phyloP scores from a whole-genome alignment of 1,140 invertebrate species.

The Delia radicum region DNA sequence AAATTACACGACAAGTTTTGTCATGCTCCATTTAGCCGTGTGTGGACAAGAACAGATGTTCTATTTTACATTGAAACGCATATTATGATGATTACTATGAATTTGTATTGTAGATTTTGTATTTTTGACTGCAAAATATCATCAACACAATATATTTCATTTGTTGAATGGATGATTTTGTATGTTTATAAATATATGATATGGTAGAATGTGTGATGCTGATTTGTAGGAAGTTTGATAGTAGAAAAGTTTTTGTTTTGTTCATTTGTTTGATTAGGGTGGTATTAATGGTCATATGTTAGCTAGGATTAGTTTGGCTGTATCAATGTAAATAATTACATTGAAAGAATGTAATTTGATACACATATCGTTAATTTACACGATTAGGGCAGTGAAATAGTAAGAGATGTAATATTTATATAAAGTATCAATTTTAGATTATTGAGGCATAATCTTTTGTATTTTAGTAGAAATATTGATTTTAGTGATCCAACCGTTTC shows the following conservation, averaged over 20 bases:
- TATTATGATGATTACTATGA: constrained; percentile 49
- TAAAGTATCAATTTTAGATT: too few relatives aligned
- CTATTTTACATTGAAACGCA: constrained; percentile 56
- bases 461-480: too few relatives aligned
- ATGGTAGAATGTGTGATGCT: constrained; percentile 8
- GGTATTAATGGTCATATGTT: constrained; percentile 56
- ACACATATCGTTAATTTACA: constrained; percentile 30
- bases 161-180: constrained; percentile 14
- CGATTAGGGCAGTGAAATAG: too few relatives aligned
- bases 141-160: background rate
- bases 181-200: too few relatives aligned
- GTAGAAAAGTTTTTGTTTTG: background rate
- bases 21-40: constrained; percentile 56
- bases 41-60: constrained; percentile 56
- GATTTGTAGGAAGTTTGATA: constrained; percentile 24
- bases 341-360: constrained; percentile 53
- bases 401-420: too few relatives aligned
- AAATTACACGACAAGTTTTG: constrained; percentile 56
- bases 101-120: too few relatives aligned
- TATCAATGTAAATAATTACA: constrained; percentile 55
- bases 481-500: too few relatives aligned
- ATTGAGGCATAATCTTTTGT: too few relatives aligned
- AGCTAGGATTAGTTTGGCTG: constrained; percentile 25
- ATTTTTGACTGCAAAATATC: background rate
- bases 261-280: constrained; percentile 36